phyloP scores from a whole-genome alignment of 1,140 invertebrate species.

The Bradysia coprophila region DNA sequence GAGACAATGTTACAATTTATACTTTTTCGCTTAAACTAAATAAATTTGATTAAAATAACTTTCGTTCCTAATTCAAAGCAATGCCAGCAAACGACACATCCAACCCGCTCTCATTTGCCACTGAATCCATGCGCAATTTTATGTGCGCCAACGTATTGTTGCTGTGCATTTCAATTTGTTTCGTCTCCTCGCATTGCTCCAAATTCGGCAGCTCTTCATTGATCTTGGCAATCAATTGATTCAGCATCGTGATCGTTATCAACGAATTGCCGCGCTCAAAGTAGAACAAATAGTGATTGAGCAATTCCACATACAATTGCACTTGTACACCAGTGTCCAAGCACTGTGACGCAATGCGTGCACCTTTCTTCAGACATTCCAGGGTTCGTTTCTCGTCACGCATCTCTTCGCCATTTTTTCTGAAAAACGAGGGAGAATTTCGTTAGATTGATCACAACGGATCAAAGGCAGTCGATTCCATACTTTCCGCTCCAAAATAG shows the following conservation, averaged over 20 bases:
- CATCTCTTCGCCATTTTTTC: constrained; percentile 33
- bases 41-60: no score
- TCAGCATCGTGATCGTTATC: constrained; percentile 36
- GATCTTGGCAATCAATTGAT: constrained; percentile 72
- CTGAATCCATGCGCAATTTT: constrained; percentile 39
- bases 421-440: constrained; percentile 21
- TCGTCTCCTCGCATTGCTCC: constrained; percentile 85
- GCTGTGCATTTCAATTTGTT: constrained; percentile 91
- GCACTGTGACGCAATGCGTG: constrained; percentile 88
- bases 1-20: no score
- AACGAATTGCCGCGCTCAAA: constrained; percentile 80
- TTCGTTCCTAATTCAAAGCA: constrained; percentile 21
- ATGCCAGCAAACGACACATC: constrained; percentile 24
- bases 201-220: constrained; percentile 81
- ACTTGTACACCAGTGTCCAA: constrained; percentile 95
- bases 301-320: constrained; percentile 84
- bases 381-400: constrained; percentile 79
- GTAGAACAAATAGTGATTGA: constrained; percentile 91
- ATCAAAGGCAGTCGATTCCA: constrained; percentile 8
- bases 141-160: constrained; percentile 72
- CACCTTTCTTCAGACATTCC: constrained; percentile 91
- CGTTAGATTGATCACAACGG: neutral
- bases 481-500: constrained; percentile 89
- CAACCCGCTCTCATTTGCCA: constrained; percentile 39
- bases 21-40: no score